Conservation (phyloP, 2,797 vertebrate genomes). For the Microctenopoma lineatum region DNA sequence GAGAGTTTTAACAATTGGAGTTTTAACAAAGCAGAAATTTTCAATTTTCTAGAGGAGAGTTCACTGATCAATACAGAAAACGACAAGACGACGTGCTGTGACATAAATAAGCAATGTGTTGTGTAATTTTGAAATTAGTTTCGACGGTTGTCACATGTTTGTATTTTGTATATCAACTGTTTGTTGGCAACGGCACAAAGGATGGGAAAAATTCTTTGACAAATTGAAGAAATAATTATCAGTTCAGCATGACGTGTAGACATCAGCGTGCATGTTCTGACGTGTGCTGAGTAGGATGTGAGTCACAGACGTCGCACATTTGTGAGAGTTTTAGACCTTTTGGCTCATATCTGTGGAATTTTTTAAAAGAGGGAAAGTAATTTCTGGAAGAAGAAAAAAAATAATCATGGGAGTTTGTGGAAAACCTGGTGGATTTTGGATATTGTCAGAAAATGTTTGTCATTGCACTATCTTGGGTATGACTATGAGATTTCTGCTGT, state of each 20-base stretch:
- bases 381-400: not conserved
- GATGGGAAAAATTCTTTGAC: conserved; percentile 27
- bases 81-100: not conserved
- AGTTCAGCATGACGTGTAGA: conserved; percentile 6
- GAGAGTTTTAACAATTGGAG: no score
- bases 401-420: conserved; percentile 5
- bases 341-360: conserved; percentile 44
- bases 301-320: conserved; percentile 53
- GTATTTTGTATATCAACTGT: conserved; percentile 15
- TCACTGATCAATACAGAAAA: conserved; percentile 2
- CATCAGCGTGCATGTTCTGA: conserved; percentile 33
- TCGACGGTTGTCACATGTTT: conserved; percentile 12
- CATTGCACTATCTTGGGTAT: conserved; percentile 5
- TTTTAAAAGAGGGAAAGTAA: not conserved
- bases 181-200: conserved; percentile 40
- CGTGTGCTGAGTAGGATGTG: conserved; percentile 37
- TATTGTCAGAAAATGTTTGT: conserved; percentile 13
- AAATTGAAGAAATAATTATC: conserved; percentile 52
- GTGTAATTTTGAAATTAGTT: conserved; percentile 12
- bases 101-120: not conserved
- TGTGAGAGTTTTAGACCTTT: conserved; percentile 22
- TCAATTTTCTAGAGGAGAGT: no score
- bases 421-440: conserved; percentile 28
- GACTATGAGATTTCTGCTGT: conserved; percentile 26
- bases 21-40: no score